A percentile compares a stretch with the other conserved stretches of the same genome.
Evolutionary conservation across 2,113 vertebrate genomes (phyloP).

Genomic region (Gasterosteus aculeatus): DNA sequence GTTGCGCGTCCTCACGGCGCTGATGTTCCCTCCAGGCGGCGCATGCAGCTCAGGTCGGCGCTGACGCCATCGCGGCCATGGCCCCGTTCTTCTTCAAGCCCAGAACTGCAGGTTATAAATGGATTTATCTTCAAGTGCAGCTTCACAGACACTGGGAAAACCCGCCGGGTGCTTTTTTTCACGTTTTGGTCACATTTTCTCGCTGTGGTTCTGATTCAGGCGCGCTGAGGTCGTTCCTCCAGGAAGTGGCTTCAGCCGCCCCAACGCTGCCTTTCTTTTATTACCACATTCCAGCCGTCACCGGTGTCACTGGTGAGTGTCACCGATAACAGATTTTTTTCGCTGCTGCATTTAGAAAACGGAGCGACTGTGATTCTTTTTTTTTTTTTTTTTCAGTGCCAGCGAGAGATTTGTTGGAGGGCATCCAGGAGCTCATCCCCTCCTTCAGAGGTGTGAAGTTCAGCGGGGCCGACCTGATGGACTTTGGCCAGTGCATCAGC

Average conservation of each 20-base stretch:
- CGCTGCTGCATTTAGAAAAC: background rate
- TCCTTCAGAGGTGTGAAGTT: constrained; percentile 94
- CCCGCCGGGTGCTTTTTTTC: background rate
- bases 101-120: constrained; percentile 76
- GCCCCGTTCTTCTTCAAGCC: constrained; percentile 92
- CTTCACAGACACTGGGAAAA: too few species aligned
- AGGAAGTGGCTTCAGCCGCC: constrained; percentile 85
- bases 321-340: background rate
- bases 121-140: background rate
- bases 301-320: constrained; percentile 88
- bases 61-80: constrained; percentile 89
- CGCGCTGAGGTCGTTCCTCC: constrained; percentile 83
- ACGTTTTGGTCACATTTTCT: background rate
- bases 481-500: constrained; percentile 89
- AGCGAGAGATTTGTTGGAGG: constrained; percentile 85
- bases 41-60: constrained; percentile 86
- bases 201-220: constrained; percentile 70
- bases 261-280: constrained; percentile 91
- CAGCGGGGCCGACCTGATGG: constrained; percentile 87
- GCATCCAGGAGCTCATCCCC: constrained; percentile 87
- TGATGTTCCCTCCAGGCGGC: constrained; percentile 81
- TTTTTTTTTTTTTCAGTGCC: constrained; percentile 79
- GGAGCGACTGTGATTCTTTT: background rate
- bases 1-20: background rate
- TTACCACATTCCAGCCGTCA: constrained; percentile 91